These are phyloP conservation scores for Archaeoteleia sp. DNA, from an alignment of 2,888 invertebrate genomes.

Conservation along the genomic window DNA sequence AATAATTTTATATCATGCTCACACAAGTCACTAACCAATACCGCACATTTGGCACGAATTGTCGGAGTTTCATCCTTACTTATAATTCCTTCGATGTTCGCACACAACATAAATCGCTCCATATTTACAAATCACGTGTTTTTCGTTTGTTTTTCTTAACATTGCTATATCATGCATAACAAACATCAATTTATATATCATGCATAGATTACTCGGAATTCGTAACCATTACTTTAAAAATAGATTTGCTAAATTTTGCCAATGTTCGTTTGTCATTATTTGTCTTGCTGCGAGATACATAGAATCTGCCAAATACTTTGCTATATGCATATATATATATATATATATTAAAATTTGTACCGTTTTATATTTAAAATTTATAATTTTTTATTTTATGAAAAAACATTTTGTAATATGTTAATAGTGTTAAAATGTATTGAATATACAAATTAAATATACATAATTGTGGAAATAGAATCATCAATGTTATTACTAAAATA, in stretches of 20 bases:
- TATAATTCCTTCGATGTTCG: too few relatives aligned
- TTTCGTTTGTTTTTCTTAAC: constrained; percentile 15
- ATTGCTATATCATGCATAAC: constrained; percentile 21
- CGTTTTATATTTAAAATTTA: constrained; percentile 13
- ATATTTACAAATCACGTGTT: constrained; percentile 14
- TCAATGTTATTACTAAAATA: too few relatives aligned
- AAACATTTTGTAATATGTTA: too few relatives aligned
- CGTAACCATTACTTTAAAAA: constrained; percentile 47
- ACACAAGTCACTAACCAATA: too few relatives aligned
- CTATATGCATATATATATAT: constrained; percentile 20
- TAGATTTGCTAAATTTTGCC: constrained; percentile 47
- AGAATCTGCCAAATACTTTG: constrained; percentile 40
- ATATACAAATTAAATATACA: too few relatives aligned
- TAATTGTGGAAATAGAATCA: too few relatives aligned
- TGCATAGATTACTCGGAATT: constrained; percentile 34
- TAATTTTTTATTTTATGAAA: background rate
- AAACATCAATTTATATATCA: constrained; percentile 44
- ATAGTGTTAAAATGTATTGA: too few relatives aligned
- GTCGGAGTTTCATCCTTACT: too few relatives aligned
- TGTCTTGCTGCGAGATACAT: constrained; percentile 21
- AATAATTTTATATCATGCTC: too few relatives aligned
- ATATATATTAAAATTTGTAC: constrained; percentile 5
- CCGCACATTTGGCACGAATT: too few relatives aligned
- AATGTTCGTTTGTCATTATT: constrained; percentile 44
- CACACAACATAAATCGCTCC: too few relatives aligned